Evolutionary conservation across 2,113 vertebrate species (phyloP).

Genomic region (Neotragus pygmaeus): DNA sequence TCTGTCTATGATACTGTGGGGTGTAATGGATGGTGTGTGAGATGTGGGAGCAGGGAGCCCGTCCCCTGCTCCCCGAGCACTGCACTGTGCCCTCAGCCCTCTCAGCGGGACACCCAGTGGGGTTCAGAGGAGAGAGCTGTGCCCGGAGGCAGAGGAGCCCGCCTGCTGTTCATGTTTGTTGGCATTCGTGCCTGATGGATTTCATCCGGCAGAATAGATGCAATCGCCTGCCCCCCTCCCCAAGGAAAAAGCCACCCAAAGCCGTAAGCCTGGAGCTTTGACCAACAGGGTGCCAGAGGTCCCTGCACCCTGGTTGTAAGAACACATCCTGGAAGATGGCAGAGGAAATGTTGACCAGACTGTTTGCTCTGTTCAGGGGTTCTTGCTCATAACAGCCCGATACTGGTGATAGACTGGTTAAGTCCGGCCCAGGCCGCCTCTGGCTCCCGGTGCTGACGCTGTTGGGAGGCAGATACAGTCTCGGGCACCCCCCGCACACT

Average conservation of each 20-base stretch:
- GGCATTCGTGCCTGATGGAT: not conserved
- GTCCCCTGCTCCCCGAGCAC: not conserved
- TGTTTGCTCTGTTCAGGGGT: not conserved
- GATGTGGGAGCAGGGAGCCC: not conserved
- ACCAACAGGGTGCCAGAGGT: rapidly evolving
- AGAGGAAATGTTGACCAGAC: not conserved
- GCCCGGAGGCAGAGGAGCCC: rapidly evolving
- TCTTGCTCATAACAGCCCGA: rapidly evolving
- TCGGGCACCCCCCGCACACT: not conserved
- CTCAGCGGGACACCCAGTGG: not conserved
- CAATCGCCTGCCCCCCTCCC: no score
- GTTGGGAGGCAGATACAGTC: rapidly evolving
- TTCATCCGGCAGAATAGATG: not conserved
- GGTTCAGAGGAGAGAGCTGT: not conserved
- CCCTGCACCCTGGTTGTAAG: rapidly evolving
- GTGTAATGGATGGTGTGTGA: not conserved
- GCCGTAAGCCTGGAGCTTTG: rapidly evolving
- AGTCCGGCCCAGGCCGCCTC: constrained; percentile 36
- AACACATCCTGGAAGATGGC: not conserved
- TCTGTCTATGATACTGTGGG: not conserved
- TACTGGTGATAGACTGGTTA: constrained; percentile 38
- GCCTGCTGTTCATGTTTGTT: rapidly evolving
- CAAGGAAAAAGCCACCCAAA: not conserved
- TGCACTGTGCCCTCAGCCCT: not conserved
- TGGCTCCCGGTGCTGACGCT: not conserved